Evolutionary conservation across 1,140 invertebrate genomes (phyloP), one percentile per base, ranked within the genome.

Genomic region (Diabrotica virgifera): DNA sequence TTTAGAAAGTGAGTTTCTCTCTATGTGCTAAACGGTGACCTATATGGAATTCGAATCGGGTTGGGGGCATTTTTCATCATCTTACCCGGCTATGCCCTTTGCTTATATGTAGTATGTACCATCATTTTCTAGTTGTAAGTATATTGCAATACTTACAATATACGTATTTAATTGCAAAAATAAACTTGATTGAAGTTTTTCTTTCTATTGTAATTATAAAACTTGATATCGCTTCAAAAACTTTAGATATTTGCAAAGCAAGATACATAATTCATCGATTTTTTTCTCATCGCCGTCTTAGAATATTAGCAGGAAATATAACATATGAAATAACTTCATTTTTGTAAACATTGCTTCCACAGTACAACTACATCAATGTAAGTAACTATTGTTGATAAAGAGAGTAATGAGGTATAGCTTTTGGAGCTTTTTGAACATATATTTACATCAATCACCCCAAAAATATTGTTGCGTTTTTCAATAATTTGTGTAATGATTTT

Each of bases 351-450:
- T 60, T 14, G 57, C 46, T 50, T 38, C 54, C 61, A 63, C 63
- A 70, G 68, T 70, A 63, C 68, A 70, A 64, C 58, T 70, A 65
- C 68, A 70, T 51, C 68, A 70, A 62, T 60, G 68, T 70, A 65
- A 70, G 68, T 70, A 70, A 63, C 12, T 54, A 52, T 24, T 24
- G 12, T 55, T 6, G 24, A 35, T 7, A 36, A 55, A 35, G 24
- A 24, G 11, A 55, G 53, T 14, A 13, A 55, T 11, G 13, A 10
- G 24, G 35, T 13, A 14, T 50, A 60, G 59, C 46, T 60, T 24
- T 24, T 35, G n/a, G 9, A 60, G 50, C 59, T 60, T 60, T 60
- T 60, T 60, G 59, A 60, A 60, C 59, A 60, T 55, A 55, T 13
- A 55, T 24, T 14, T 55, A 3, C 5, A 14, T 36, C 9, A 24